phyloP scores from a whole-genome alignment of 2,113 vertebrate species.

The Phodopus roborovskii region DNA sequence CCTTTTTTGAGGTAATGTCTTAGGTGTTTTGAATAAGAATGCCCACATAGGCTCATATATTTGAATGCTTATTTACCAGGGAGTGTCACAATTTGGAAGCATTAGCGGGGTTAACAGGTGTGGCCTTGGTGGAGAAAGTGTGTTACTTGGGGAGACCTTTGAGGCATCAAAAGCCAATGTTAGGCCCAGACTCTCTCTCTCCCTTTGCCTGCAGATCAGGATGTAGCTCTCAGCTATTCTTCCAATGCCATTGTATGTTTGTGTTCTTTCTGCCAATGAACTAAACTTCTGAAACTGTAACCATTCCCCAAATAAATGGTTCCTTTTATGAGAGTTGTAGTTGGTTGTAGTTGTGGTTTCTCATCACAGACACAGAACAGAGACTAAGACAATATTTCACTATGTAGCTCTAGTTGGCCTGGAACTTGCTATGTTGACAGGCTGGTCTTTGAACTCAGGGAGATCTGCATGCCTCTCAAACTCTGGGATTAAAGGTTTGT shows the following conservation, averaged over 20 bases:
- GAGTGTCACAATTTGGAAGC: not conserved
- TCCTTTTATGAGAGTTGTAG: not conserved
- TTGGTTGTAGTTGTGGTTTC: not conserved
- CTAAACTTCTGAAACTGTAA: not conserved
- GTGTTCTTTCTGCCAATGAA: not conserved
- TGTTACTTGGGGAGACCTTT: not conserved
- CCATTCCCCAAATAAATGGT: not conserved
- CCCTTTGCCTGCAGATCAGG: too few species aligned
- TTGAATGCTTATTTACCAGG: not conserved
- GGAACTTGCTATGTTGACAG: too few species aligned
- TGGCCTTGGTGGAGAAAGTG: not conserved
- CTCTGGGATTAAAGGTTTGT: too few species aligned
- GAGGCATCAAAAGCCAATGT: not conserved
- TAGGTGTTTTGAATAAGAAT: not conserved
- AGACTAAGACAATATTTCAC: not conserved
- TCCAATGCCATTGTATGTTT: not conserved
- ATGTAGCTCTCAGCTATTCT: not conserved
- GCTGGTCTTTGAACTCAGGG: too few species aligned
- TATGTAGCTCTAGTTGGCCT: not conserved
- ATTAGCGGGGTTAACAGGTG: not conserved
- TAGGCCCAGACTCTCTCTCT: too few species aligned
- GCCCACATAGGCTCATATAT: not conserved
- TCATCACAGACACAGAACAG: not conserved
- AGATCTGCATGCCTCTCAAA: too few species aligned
- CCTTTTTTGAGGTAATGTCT: not conserved